Evolutionary conservation across 2,888 invertebrate genomes (phyloP).

Genomic region (Sipha maydis): DNA sequence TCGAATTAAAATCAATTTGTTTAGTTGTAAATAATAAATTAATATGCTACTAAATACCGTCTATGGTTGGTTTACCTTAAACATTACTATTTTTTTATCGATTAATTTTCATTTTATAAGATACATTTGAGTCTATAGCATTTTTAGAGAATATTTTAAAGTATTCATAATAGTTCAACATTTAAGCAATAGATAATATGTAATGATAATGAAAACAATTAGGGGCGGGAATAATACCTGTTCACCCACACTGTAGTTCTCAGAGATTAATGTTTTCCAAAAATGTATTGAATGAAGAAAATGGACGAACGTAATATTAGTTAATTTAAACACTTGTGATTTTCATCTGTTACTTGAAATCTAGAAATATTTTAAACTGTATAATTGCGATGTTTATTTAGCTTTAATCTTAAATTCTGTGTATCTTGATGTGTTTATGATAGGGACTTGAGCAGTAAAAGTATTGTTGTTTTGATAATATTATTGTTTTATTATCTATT

Average conservation of each 20-base stretch:
- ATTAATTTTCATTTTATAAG: not conserved
- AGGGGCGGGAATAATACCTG: slow-evolving; percentile 62
- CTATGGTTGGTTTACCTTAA: not conserved
- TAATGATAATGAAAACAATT: slow-evolving; percentile 59
- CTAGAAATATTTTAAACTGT: not conserved
- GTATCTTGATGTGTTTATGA: slow-evolving; percentile 44
- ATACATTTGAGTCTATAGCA: not conserved
- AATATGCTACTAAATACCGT: not conserved
- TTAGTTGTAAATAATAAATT: slow-evolving; percentile 15
- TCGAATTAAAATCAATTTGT: slow-evolving; percentile 29
- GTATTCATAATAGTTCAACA: not conserved
- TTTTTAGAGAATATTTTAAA: not conserved
- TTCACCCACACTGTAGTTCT: slow-evolving; percentile 60
- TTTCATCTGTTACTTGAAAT: not conserved
- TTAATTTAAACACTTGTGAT: slow-evolving; percentile 17
- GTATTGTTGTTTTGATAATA: slow-evolving; percentile 57
- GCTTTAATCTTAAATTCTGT: slow-evolving; percentile 18
- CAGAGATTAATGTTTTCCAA: slow-evolving; percentile 59
- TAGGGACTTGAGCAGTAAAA: slow-evolving; percentile 24
- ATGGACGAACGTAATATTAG: slow-evolving; percentile 45
- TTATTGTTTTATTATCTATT: slow-evolving; percentile 53
- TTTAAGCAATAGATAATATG: slow-evolving; percentile 27
- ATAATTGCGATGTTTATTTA: slow-evolving; percentile 16
- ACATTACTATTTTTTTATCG: not conserved
- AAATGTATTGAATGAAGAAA: slow-evolving; percentile 54